Evolutionary conservation across 2,888 invertebrate genomes (phyloP), one percentile per base, ranked within the genome.

Genomic region (Magallana nippona): DNA sequence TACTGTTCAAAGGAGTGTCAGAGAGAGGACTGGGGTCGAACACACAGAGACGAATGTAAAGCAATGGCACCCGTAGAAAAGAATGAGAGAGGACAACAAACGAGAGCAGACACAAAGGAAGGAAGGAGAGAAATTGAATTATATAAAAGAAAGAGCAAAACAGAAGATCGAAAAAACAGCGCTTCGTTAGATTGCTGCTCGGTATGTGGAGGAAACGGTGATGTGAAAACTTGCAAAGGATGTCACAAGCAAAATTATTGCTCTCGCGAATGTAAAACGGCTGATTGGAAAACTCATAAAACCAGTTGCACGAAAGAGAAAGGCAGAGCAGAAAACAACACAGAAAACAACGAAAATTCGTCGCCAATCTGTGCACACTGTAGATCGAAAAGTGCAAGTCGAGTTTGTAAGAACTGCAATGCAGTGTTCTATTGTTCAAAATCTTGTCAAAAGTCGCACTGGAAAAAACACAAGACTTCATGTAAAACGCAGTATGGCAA

Each of bases 1-100:
- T 63, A 63, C 63, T 63, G 63, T 27, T 63, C 63, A 27, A 63
- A 22, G 27, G 63, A 63, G 10, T 63, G 63, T 22, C 63, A 63
- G 27, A 10, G 13, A 19, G 13, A 63, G 27, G 63, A 63, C 27
- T 63, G 63, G 63, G 11, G 11, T 2, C 22, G 10, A 27, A 63
- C 11, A 63, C 63, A 63, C 22, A 63, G 27, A 27, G 13, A 22
- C 13, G 63, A 63, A 22, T 63, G 63, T 63, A 44, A 44, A 44
- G 13, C 13, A 27, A 27, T 13, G 63, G 27, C 19, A 19, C 13
- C 19, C 0, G 19, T n/a, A 63, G 13, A 22, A 11, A 19, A 8
- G 13, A 22, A 22, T 10, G 63, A 63, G 5, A 13, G 13, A 63
- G 2, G 1, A 19, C 44, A 44, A 3, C 44, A 44, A 44, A 0